Base-by-base conservation (phyloP, 2,113 vertebrate genomes). In the Eurystomus gularis region DNA sequence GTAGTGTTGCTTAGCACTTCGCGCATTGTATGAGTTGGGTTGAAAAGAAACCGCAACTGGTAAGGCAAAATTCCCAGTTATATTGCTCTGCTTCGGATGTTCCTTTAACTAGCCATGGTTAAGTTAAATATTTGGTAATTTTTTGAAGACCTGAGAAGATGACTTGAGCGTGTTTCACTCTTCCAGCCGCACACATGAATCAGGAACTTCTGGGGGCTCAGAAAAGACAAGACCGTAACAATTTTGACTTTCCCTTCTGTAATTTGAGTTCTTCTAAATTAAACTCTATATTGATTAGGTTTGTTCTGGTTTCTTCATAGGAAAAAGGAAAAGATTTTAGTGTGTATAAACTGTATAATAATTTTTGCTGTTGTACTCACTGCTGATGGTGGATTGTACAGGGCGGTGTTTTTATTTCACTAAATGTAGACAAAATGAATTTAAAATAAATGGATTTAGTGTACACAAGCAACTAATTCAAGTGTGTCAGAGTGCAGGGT, bases 261-360 rank as follows among this genome's bases (percentile, higher is more conserved):
- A 97, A 96, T 97, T 97, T 98, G 95, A 98, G 96, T 98, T 97
- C 96, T 98, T 95, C 94, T 97, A 98, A 98, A 97, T 98, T 98
- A 98, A 98, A 97, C 97, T 98, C 97, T 97, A 97, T 68, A 95
- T 97, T 96, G 97, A 98, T 94, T 97, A 97, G 98, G 84, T 97
- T 98, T 97, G 93, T 98, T 98, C 93, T 98, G 97, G 98, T 97
- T 98, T 98, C 98, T 98, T 97, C 96, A 98, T 98, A 98, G 97
- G 64, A 44, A 33, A 98, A 98, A 98, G 97, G 97, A 98, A 96
- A 98, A 97, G 97, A 98, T 98, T 98, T 98, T 98, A 99, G 98
- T 98, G 98, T 99, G 99, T 99, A 99, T 98, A 99, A 99, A 99
- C 98, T 99, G 99, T 99, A 99, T 98, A 98, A 99, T 99, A 99